A percentile compares a stretch with the other conserved stretches of the same genome.
phyloP scores from a whole-genome alignment of 2,797 vertebrate genomes.

The Poliocrania exsul region DNA sequence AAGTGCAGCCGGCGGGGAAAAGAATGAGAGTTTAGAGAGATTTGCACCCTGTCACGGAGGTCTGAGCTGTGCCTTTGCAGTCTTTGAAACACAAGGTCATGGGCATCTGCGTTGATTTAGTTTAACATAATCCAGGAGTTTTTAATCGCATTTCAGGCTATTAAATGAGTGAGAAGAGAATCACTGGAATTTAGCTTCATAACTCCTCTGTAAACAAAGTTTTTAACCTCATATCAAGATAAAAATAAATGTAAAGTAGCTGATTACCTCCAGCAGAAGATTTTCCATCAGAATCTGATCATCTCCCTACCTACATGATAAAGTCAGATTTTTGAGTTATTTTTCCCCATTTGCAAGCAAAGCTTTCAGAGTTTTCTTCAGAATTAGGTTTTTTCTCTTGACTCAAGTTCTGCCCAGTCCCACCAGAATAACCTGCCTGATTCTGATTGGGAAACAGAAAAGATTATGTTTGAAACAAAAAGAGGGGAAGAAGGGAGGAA shows the following conservation, averaged over 20 bases:
- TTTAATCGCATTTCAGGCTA: slow-evolving; percentile 63
- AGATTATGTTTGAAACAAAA: neutral
- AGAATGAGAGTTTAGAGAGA: neutral
- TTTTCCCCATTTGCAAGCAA: neutral
- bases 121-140: slow-evolving; percentile 59
- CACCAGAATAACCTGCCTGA: neutral
- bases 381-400: neutral
- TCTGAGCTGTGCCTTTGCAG: slow-evolving; percentile 21
- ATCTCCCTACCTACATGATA: neutral
- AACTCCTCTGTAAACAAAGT: slow-evolving; percentile 60
- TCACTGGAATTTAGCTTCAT: slow-evolving; percentile 57
- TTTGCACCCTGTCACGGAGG: neutral
- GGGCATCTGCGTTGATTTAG: slow-evolving; percentile 33
- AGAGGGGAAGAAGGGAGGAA: neutral
- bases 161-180: slow-evolving; percentile 57
- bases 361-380: neutral
- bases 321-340: neutral
- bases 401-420: neutral
- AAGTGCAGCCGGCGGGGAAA: neutral
- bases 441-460: neutral
- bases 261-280: neutral
- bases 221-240: slow-evolving; percentile 35
- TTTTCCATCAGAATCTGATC: slow-evolving; percentile 14
- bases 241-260: slow-evolving; percentile 47
- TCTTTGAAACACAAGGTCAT: slow-evolving; percentile 45